Percentiles rank a stretch among this genome's conserved stretches.
These are phyloP conservation scores for Electrona antarctica DNA, from an alignment of 2,113 vertebrate genomes.

Conservation along the genomic window DNA sequence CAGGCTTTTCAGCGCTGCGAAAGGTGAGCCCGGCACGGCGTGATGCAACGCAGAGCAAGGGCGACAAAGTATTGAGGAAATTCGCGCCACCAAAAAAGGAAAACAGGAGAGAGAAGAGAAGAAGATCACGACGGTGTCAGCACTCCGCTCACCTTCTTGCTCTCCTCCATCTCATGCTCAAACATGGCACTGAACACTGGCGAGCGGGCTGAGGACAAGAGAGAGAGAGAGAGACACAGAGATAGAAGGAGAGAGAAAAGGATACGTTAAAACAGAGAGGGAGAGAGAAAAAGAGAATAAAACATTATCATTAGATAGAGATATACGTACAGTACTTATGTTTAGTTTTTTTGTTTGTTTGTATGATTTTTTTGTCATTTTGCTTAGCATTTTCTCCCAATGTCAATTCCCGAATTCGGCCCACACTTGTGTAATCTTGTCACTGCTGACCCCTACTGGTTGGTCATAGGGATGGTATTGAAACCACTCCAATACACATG, in stretches of 20 bases:
- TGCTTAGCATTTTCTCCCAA: too few relatives aligned
- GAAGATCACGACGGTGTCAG: background rate
- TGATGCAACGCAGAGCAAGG: slow-evolving; percentile 53
- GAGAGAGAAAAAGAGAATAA: background rate
- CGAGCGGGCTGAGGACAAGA: slow-evolving; percentile 80
- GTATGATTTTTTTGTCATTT: too few relatives aligned
- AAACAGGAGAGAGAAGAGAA: background rate
- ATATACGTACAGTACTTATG: too few relatives aligned
- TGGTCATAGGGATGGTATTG: too few relatives aligned
- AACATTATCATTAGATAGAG: too few relatives aligned
- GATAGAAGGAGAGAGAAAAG: background rate
- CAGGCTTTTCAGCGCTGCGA: background rate
- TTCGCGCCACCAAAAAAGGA: background rate
- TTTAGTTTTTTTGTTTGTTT: too few relatives aligned
- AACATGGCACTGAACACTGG: slow-evolving; percentile 94
- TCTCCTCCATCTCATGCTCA: slow-evolving; percentile 93
- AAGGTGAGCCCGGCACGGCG: background rate
- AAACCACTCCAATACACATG: too few relatives aligned
- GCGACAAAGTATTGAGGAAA: slow-evolving; percentile 8
- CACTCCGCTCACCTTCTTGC: slow-evolving; percentile 84
- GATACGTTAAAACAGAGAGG: background rate
- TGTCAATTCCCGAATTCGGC: too few relatives aligned
- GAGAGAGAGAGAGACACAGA: background rate
- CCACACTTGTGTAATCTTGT: too few relatives aligned
- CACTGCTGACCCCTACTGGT: too few relatives aligned